Evolutionary conservation across 1,140 invertebrate species (phyloP), one percentile per base, ranked within the genome.

Genomic region (Neelides sp.): DNA sequence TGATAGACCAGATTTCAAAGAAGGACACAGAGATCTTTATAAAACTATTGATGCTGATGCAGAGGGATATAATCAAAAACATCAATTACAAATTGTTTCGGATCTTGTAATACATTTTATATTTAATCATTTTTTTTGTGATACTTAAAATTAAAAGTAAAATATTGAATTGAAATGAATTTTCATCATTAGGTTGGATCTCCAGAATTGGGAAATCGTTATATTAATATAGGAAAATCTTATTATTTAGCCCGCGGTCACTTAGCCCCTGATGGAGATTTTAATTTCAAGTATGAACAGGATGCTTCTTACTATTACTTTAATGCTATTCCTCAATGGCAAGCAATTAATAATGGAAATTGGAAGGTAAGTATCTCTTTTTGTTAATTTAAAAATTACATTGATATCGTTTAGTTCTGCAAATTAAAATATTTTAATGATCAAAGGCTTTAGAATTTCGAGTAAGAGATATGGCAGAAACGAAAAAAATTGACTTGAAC

Each of bases 241-340:
- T 55, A 52, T 32, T 58, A 55, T 32, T 58, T 76, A 20, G 66
- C 71, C 2, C 63, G 70, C 45, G 75, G 74, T 4, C 75, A 76
- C 52, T 58, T 76, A 22, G 64, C 72, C 3, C 70, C 75, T 0
- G 66, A 72, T 52, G 71, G 68, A 2, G 75, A 77, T 62, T 73
- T 73, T 59, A 59, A 71, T 10, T 48, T 55, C 23, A 35, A 54
- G n/a, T 53, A 52, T 27, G 56, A 68, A 47, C 72, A 75, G 57
- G 64, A 65, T 39, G 61, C 69, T 1, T 73, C 73, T 0, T 76
- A 71, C 52, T 72, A 68, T 57, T 75, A 71, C 54, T 54, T 73
- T 13, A 77, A 77, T 58, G 67, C 62, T 1, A 64, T 66, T 19
- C 75, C 75, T 4, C 72, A 75, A 59, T 77, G 72, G 72, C 72